Percentiles rank a stretch among this genome's conserved stretches.
phyloP scores from a whole-genome alignment of 2,113 vertebrate species.

The Sturnus vulgaris region DNA sequence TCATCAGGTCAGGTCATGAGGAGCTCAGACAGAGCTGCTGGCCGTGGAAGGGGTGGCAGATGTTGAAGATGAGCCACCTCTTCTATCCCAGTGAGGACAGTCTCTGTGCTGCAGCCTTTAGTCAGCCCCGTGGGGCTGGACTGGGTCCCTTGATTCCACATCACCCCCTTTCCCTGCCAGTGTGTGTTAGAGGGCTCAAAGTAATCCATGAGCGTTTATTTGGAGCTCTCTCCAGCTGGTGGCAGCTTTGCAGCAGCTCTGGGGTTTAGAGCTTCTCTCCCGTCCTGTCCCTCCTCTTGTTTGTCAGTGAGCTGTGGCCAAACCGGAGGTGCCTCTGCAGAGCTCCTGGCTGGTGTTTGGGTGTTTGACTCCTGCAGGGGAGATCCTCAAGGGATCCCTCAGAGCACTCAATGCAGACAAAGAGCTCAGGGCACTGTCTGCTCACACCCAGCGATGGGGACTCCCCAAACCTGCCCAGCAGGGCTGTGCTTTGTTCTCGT shows the following conservation, averaged over 20 bases:
- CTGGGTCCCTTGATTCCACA: neutral
- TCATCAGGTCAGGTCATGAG: conserved; percentile 82
- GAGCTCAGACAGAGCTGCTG: neutral
- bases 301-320: neutral
- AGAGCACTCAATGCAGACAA: neutral
- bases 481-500: neutral
- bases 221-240: neutral
- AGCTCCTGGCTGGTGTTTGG: neutral
- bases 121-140: rapidly evolving
- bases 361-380: neutral
- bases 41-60: neutral
- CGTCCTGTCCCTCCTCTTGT: rapidly evolving
- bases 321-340: neutral
- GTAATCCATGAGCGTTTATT: neutral
- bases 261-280: neutral
- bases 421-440: neutral
- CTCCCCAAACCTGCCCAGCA: neutral
- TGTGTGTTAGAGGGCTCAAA: neutral
- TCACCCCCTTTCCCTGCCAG: neutral
- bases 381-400: neutral
- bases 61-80: neutral
- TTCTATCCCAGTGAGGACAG: rapidly evolving
- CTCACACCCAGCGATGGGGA: neutral
- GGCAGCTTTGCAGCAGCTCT: neutral
- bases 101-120: neutral